phyloP scores from a whole-genome alignment of 2,113 vertebrate genomes.

The Hypomesus transpacificus region DNA sequence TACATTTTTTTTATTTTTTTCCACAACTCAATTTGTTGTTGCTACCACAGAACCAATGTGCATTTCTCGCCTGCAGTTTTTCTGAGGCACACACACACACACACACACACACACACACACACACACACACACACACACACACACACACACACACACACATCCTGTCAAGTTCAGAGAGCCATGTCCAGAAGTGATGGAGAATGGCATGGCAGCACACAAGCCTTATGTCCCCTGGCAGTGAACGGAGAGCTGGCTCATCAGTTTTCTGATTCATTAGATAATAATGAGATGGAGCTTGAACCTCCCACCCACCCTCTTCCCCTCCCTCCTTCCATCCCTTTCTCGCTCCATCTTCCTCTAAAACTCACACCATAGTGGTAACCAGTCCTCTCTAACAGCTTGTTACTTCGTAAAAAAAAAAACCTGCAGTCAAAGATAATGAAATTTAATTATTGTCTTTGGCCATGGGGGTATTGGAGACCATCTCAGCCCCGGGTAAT shows the following conservation, averaged over 20 bases:
- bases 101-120: constrained; percentile 8
- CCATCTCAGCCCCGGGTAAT: neutral
- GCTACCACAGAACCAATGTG: too few relatives aligned
- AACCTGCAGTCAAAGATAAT: constrained; percentile 27
- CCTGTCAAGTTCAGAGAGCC: constrained; percentile 3
- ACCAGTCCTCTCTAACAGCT: constrained; percentile 16
- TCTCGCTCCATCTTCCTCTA: constrained; percentile 7
- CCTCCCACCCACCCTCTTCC: neutral
- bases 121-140: neutral
- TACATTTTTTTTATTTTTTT: too few relatives aligned
- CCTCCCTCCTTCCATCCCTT: neutral
- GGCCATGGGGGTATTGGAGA: constrained; percentile 9
- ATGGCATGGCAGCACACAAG: constrained; percentile 3
- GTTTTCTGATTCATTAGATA: constrained; percentile 32
- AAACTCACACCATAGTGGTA: constrained; percentile 17
- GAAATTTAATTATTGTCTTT: constrained; percentile 25
- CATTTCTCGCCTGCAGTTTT: too few relatives aligned
- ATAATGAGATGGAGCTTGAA: constrained; percentile 25
- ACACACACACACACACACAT: constrained; percentile 4
- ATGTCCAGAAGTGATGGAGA: constrained; percentile 2
- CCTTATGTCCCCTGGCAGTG: constrained; percentile 13
- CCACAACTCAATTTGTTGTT: too few relatives aligned
- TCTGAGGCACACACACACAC: neutral
- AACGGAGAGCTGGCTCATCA: constrained; percentile 24
- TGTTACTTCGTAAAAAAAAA: constrained; percentile 24